Evolutionary conservation across 2,888 invertebrate genomes (phyloP), one percentile per base, ranked within the genome.

Genomic region (Drosophila cognata): DNA sequence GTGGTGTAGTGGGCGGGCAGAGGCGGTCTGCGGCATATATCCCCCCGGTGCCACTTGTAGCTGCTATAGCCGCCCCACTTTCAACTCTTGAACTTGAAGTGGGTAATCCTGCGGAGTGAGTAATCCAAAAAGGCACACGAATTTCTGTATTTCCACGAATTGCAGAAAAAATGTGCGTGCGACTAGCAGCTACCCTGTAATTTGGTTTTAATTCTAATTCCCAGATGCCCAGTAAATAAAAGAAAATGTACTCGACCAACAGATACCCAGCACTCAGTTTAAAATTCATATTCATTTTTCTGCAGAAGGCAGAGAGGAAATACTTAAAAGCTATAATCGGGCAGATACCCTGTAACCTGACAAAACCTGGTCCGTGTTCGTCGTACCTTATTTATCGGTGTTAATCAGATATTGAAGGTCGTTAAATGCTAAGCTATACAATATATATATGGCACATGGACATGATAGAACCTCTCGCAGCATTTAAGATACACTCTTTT

Each of bases 1-100:
- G 51, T 36, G 18, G 6, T 36, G n/a, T 25, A 8, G 43, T 10
- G 43, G 0, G n/a, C 2, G 43, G 0, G n/a, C 2, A 36, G 5
- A 21, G 31, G 35, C 43, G 36, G 25, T 31, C 29, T 33, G 31
- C 65, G 62, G 43, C 43, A 13, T 21, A 21, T 80, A 76, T 74
- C 86, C 74, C 78, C 71, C 78, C 71, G 65, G 66, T 78, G 84
- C 83, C 83, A 84, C 84, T 84, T 84, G 85, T 76, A 75, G 88
- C 71, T 68, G 85, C 71, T 68, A 57, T 60, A 56, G 53, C 35
- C 38, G 53, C 18, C 43, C 36, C 38, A 38, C 58, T 78, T 88
- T 82, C 62, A 82, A 76, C 80, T 73, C 73, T 76, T 88, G 58
- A 69, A 71, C 71, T 71, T 88, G 60, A 67, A 71, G 80, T 59